Conservation (phyloP, 2,888 invertebrate genomes). For the Rhabditoides inermis region DNA sequence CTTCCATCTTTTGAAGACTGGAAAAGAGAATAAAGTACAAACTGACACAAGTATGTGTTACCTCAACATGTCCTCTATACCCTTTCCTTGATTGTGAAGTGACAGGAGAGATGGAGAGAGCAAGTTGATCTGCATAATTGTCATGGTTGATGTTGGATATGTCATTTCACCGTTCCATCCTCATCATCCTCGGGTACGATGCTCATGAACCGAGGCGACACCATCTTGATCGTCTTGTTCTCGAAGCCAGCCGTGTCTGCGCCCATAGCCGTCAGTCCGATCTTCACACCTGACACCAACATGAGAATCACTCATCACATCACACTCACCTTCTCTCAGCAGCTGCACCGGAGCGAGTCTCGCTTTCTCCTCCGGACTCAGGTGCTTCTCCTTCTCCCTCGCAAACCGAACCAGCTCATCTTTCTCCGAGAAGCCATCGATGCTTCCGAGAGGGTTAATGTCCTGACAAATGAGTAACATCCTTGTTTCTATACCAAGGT, state of each 20-base stretch:
- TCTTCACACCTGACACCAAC: slow-evolving; percentile 27
- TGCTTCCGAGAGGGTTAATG: slow-evolving; percentile 21
- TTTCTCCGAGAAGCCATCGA: slow-evolving; percentile 16
- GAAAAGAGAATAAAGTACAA: too few species aligned
- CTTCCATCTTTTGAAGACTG: too few species aligned
- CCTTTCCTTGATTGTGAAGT: slow-evolving; percentile 32
- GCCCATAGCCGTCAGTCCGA: slow-evolving; percentile 37
- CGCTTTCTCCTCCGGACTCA: slow-evolving; percentile 25
- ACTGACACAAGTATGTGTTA: too few species aligned
- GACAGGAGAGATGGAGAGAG: slow-evolving; percentile 43
- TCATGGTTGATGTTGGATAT: neutral
- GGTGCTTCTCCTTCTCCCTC: slow-evolving; percentile 11
- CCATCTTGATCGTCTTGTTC: slow-evolving; percentile 38
- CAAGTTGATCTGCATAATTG: slow-evolving; percentile 24
- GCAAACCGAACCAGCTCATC: slow-evolving; percentile 10
- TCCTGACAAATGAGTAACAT: slow-evolving; percentile 8
- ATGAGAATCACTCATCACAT: neutral
- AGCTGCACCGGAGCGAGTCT: slow-evolving; percentile 30
- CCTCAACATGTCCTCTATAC: slow-evolving; percentile 10
- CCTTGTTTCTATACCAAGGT: neutral
- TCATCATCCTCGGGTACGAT: slow-evolving; percentile 39
- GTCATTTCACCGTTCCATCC: slow-evolving; percentile 3
- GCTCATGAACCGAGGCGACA: slow-evolving; percentile 42
- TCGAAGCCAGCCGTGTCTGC: slow-evolving; percentile 35
- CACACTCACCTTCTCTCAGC: slow-evolving; percentile 32